Evolutionary conservation across 2,113 vertebrate genomes (phyloP).

Genomic region (Barnardius zonarius): DNA sequence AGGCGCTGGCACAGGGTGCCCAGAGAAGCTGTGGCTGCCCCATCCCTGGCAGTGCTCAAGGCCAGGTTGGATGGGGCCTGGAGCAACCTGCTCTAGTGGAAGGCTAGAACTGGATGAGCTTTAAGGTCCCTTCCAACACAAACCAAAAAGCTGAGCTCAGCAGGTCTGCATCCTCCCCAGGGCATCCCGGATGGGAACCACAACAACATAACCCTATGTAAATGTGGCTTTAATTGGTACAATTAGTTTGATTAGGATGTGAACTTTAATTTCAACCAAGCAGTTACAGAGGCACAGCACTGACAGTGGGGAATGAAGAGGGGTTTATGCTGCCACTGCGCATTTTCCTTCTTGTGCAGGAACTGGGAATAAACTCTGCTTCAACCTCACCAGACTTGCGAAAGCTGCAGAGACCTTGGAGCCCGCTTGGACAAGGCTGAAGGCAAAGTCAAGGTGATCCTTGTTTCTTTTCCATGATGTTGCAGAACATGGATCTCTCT

Average conservation of each 20-base stretch:
- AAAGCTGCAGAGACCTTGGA: neutral
- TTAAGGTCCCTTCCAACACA: neutral
- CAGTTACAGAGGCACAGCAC: neutral
- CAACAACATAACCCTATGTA: neutral
- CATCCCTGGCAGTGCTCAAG: neutral
- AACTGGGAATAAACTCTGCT: neutral
- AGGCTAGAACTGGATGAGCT: neutral
- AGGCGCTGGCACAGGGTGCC: no score
- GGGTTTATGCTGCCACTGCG: accelerated
- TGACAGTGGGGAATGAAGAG: neutral
- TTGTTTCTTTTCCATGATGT: neutral
- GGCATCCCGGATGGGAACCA: neutral
- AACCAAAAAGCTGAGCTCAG: neutral
- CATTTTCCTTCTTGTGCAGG: neutral
- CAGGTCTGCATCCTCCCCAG: neutral
- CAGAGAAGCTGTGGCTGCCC: no score
- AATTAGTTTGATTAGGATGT: neutral
- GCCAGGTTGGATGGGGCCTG: neutral
- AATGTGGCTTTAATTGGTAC: neutral
- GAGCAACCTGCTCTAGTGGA: neutral
- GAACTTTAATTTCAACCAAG: neutral
- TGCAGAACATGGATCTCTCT: neutral
- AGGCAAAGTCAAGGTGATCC: neutral
- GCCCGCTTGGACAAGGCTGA: neutral
- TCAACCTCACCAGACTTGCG: no score